Evolutionary conservation across 2,797 vertebrate species (phyloP).

Genomic region (Rhinichthys osculus): DNA sequence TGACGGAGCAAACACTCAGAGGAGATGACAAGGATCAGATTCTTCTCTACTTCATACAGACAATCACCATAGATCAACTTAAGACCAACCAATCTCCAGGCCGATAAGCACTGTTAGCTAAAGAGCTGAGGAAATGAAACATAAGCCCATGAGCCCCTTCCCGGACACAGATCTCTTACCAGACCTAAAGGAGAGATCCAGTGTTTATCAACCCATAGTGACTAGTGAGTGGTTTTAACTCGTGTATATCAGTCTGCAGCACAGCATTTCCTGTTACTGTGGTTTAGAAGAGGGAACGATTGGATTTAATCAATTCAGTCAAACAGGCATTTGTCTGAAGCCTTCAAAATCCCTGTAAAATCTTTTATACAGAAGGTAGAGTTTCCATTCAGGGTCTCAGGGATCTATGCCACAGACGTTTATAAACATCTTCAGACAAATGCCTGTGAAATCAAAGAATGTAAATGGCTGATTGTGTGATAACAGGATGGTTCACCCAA

Average conservation of each 20-base stretch:
- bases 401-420: not conserved
- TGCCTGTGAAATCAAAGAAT: not conserved
- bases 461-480: not conserved
- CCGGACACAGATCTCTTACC: not conserved
- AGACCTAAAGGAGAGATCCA: conserved; percentile 24
- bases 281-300: not conserved
- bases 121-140: not conserved
- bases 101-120: not conserved
- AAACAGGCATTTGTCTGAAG: conserved; percentile 4
- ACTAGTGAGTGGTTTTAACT: not conserved
- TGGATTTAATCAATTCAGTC: not conserved
- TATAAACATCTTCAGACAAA: not conserved
- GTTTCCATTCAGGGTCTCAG: not conserved
- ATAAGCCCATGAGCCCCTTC: not conserved
- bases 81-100: not conserved
- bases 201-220: conserved; percentile 11
- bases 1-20: not conserved
- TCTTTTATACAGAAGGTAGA: not conserved
- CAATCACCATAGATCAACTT: conserved; percentile 1
- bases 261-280: conserved; percentile 2
- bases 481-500: not conserved
- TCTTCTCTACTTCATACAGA: not conserved
- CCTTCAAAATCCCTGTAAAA: not conserved
- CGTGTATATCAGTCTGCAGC: not conserved
- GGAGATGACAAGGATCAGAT: not conserved